A percentile compares a stretch with the other conserved stretches of the same genome.
phyloP scores from a whole-genome alignment of 1,140 invertebrate genomes.

The Rhagoletis pomonella region DNA sequence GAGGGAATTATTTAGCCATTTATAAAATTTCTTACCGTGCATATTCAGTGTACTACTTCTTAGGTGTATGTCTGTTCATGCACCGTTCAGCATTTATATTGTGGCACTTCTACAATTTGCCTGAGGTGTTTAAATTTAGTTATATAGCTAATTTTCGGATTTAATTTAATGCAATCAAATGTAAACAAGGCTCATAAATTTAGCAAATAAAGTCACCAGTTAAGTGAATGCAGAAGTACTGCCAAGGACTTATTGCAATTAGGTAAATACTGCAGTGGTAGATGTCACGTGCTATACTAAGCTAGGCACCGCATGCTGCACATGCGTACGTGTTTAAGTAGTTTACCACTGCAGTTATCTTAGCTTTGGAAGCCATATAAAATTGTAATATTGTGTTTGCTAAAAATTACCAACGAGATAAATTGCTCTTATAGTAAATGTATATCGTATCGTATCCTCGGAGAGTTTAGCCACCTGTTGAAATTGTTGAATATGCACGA shows the following conservation, averaged over 20 bases:
- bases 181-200: constrained; percentile 2
- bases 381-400: too few relatives aligned
- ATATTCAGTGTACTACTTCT: too few relatives aligned
- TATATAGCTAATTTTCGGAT: constrained; percentile 21
- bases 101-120: not conserved
- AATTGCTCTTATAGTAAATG: not conserved
- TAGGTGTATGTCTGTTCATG: too few relatives aligned
- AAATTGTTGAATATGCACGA: not conserved
- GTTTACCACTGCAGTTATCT: too few relatives aligned
- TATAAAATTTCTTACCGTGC: too few relatives aligned
- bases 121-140: not conserved
- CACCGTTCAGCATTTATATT: too few relatives aligned
- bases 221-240: not conserved
- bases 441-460: not conserved
- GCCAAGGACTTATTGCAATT: not conserved
- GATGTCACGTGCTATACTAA: not conserved
- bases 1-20: too few relatives aligned
- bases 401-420: not conserved
- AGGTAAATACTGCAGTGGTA: not conserved
- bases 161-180: constrained; percentile 13
- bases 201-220: not conserved
- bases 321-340: too few relatives aligned
- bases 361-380: too few relatives aligned
- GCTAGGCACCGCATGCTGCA: not conserved
- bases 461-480: constrained; percentile 1